phyloP scores from a whole-genome alignment of 2,113 vertebrate genomes.

The Camarhynchus parvulus region DNA sequence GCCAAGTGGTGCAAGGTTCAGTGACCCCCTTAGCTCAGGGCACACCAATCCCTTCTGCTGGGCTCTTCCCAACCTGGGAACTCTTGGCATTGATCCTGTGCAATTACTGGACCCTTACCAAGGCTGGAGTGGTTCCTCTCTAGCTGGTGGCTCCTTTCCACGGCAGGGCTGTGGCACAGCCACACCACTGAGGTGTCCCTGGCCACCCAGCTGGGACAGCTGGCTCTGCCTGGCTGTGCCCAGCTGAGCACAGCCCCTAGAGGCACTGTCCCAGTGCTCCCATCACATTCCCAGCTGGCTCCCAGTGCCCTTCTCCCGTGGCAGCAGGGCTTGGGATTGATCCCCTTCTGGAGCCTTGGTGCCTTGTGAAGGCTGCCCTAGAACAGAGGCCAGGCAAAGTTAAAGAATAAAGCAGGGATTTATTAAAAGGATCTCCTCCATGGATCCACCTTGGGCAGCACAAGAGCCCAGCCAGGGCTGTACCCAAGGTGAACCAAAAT shows the following conservation, averaged over 20 bases:
- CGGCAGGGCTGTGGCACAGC: background rate
- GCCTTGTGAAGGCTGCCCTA: background rate
- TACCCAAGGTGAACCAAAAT: background rate
- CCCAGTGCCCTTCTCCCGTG: background rate
- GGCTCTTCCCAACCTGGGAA: rapidly evolving
- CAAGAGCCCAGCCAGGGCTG: background rate
- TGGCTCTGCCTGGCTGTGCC: background rate
- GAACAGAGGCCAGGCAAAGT: background rate
- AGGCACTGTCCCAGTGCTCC: background rate
- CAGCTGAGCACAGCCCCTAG: rapidly evolving
- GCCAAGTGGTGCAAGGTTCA: background rate
- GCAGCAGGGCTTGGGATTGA: background rate
- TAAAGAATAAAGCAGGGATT: background rate
- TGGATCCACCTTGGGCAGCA: background rate
- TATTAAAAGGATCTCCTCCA: background rate
- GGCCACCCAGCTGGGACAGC: background rate
- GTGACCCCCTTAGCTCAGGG: background rate
- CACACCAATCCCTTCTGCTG: background rate
- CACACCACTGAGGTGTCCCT: background rate
- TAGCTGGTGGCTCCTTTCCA: background rate
- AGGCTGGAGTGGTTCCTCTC: background rate
- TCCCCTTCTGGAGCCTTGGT: background rate
- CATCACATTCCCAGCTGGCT: background rate
- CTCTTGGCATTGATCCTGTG: background rate
- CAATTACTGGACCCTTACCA: rapidly evolving